These are phyloP conservation scores for Ferdinandea cuprea DNA, from an alignment of 2,888 invertebrate species.

Conservation along the genomic window DNA sequence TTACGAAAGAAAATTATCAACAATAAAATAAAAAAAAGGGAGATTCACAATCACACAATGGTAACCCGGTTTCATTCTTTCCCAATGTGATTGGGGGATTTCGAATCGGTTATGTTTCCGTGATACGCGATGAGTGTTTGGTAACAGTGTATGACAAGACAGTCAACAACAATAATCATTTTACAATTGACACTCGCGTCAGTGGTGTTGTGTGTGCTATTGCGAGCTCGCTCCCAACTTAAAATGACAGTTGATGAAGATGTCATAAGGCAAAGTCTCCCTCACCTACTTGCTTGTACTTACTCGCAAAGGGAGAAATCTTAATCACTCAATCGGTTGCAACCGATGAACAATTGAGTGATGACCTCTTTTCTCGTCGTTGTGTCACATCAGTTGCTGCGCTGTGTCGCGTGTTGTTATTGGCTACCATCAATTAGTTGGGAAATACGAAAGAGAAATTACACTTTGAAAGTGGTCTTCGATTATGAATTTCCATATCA, in stretches of 20 bases:
- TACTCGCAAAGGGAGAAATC: slow-evolving; percentile 32
- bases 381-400: slow-evolving; percentile 47
- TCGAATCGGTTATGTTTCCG: slow-evolving; percentile 37
- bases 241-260: slow-evolving; percentile 47
- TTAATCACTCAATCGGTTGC: slow-evolving; percentile 57
- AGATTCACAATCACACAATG: slow-evolving; percentile 7
- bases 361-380: slow-evolving; percentile 57
- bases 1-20: slow-evolving; percentile 38
- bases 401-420: not conserved
- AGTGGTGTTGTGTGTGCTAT: not conserved
- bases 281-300: no score
- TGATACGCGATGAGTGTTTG: slow-evolving; percentile 17
- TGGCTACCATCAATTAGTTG: slow-evolving; percentile 25
- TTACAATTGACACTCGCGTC: slow-evolving; percentile 45
- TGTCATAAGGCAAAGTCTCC: slow-evolving; percentile 36
- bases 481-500: slow-evolving; percentile 34
- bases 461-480: slow-evolving; percentile 16
- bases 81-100: slow-evolving; percentile 12
- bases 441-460: slow-evolving; percentile 38
- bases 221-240: not conserved
- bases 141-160: slow-evolving; percentile 4
- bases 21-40: slow-evolving; percentile 27
- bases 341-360: slow-evolving; percentile 52
- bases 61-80: slow-evolving; percentile 45
- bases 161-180: slow-evolving; percentile 12